Evolutionary conservation across 2,113 vertebrate genomes (phyloP).

Genomic region (Canis aureus): DNA sequence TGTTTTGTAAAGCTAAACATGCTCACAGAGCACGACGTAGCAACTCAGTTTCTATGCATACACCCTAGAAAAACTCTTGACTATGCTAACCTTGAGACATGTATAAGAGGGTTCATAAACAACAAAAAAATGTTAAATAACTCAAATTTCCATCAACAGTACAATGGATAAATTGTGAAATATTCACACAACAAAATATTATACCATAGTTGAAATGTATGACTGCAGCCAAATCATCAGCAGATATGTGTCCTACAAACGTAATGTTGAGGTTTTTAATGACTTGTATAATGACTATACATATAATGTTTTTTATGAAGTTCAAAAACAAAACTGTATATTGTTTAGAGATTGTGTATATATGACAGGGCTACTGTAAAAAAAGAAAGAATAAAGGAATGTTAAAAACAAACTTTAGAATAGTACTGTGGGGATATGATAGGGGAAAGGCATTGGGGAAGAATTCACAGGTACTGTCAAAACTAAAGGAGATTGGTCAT

Average conservation of each 20-base stretch:
- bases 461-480: not conserved
- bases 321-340: not conserved
- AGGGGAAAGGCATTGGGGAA: not conserved
- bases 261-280: not conserved
- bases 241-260: not conserved
- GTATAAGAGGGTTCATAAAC: not conserved
- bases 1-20: not conserved
- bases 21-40: not conserved
- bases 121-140: not conserved
- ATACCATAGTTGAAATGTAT: not conserved
- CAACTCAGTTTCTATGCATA: not conserved
- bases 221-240: not conserved
- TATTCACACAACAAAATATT: not conserved
- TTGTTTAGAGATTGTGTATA: not conserved
- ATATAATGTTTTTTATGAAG: not conserved
- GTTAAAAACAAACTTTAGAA: not conserved
- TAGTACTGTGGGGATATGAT: not conserved
- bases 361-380: not conserved
- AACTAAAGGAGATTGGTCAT: not conserved
- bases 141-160: not conserved
- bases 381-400: not conserved
- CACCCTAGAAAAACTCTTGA: not conserved
- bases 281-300: not conserved
- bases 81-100: not conserved
- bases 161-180: conserved; percentile 13